Conservation (phyloP, 2,888 invertebrate species). For the Dastarcus helophoroides region DNA sequence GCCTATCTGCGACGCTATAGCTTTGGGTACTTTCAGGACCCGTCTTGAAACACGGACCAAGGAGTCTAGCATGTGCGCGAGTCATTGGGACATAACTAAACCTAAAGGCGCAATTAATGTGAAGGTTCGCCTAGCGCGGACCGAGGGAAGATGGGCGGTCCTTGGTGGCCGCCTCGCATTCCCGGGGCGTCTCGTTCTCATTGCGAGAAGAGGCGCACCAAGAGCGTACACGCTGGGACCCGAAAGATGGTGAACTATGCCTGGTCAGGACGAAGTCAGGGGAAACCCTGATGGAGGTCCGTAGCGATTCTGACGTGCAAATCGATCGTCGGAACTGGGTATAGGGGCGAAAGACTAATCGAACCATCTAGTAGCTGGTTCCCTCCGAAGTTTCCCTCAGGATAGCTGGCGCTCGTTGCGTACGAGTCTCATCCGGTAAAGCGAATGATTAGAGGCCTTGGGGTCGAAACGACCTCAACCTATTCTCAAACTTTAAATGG, state of each 20-base stretch:
- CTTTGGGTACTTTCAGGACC: constrained; percentile 43
- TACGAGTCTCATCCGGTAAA: constrained; percentile 54
- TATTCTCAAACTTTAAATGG: constrained; percentile 71
- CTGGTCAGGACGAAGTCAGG: constrained; percentile 58
- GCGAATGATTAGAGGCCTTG: constrained; percentile 65
- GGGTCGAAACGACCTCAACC: constrained; percentile 58
- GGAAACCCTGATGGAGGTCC: constrained; percentile 61
- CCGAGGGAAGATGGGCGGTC: constrained; percentile 38
- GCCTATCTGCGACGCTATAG: constrained; percentile 31
- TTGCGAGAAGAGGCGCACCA: constrained; percentile 41
- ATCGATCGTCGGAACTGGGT: constrained; percentile 67
- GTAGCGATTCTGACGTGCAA: constrained; percentile 68
- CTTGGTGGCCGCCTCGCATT: constrained; percentile 26
- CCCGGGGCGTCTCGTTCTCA: constrained; percentile 43
- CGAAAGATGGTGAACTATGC: constrained; percentile 68
- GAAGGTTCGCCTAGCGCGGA: constrained; percentile 35
- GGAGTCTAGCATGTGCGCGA: constrained; percentile 62
- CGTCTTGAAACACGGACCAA: constrained; percentile 72
- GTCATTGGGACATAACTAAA: constrained; percentile 49
- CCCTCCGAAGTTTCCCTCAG: constrained; percentile 66
- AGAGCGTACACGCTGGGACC: constrained; percentile 58
- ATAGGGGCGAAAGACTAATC: constrained; percentile 62
- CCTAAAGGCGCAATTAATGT: constrained; percentile 58
- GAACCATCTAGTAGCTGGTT: constrained; percentile 71
- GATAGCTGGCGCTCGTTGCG: constrained; percentile 49